A percentile compares a stretch with the other conserved stretches of the same genome.
Conservation (phyloP, 2,888 invertebrate genomes). For the Dexiosoma caninum region DNA sequence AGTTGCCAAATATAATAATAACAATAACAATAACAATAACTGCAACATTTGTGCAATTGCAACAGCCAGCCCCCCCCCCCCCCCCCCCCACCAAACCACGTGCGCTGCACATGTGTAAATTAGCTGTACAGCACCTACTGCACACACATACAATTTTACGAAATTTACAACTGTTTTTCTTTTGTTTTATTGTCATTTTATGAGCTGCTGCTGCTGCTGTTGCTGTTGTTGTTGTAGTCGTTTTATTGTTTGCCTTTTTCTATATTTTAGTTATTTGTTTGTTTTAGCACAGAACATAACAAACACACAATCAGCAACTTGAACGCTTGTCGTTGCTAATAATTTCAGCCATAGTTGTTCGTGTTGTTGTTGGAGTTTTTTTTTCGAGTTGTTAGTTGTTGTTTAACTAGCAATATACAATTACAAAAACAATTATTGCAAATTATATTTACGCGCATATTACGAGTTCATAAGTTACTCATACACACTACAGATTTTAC, state of each 20-base stretch:
- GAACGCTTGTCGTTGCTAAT: slow-evolving; percentile 36
- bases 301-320: slow-evolving; percentile 53
- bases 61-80: no score
- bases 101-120: no score
- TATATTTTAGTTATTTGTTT: slow-evolving; percentile 44
- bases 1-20: slow-evolving; percentile 63
- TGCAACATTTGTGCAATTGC: background rate
- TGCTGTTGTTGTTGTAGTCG: background rate
- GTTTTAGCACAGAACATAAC: slow-evolving; percentile 38
- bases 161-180: slow-evolving; percentile 14
- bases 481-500: background rate
- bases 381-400: slow-evolving; percentile 37
- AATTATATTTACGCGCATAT: slow-evolving; percentile 62
- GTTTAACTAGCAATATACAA: slow-evolving; percentile 53
- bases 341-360: no score
- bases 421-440: slow-evolving; percentile 62
- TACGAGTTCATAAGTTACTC: slow-evolving; percentile 55
- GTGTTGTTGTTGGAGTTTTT: slow-evolving; percentile 30
- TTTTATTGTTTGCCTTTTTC: slow-evolving; percentile 38
- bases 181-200: slow-evolving; percentile 26
- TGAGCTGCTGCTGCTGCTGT: background rate
- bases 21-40: slow-evolving; percentile 49
- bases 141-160: slow-evolving; percentile 2
- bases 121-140: no score
- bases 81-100: no score